Evolutionary conservation across 2,113 vertebrate species (phyloP).

Genomic region (Pterocles burchelli): DNA sequence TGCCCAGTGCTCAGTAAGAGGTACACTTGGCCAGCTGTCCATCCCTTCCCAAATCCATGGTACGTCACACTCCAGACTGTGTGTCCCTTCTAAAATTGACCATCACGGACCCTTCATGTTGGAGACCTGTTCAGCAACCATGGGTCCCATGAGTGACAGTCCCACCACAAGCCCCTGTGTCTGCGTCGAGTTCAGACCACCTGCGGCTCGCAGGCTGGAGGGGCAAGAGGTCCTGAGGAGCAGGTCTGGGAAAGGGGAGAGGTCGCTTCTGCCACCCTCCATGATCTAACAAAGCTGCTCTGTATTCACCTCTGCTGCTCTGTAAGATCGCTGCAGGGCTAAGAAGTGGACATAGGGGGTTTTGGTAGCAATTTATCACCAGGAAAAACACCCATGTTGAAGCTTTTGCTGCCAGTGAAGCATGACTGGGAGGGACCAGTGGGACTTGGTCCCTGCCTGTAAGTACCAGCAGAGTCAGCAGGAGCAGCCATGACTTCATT

Average conservation of each 20-base stretch:
- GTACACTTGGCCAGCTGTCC: background rate
- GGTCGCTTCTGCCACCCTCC: background rate
- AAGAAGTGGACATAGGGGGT: background rate
- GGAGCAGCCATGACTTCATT: background rate
- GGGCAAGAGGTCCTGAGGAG: background rate
- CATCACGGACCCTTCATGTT: background rate
- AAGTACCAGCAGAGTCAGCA: background rate
- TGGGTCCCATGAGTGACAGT: background rate
- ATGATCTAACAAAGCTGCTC: background rate
- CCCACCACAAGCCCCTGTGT: background rate
- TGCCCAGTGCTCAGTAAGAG: background rate
- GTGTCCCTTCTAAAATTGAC: background rate
- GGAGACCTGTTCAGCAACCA: background rate
- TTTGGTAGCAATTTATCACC: background rate
- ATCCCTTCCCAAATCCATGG: background rate
- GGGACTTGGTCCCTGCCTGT: background rate
- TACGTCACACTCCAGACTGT: background rate
- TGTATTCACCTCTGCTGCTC: background rate
- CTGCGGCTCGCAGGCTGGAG: fast-evolving
- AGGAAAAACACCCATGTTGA: background rate
- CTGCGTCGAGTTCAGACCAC: background rate
- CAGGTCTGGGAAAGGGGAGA: background rate
- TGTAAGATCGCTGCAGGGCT: background rate
- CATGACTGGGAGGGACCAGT: background rate
- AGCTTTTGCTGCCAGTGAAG: background rate